Conservation (phyloP, 2,113 vertebrate species). For the Polypterus bichir region DNA sequence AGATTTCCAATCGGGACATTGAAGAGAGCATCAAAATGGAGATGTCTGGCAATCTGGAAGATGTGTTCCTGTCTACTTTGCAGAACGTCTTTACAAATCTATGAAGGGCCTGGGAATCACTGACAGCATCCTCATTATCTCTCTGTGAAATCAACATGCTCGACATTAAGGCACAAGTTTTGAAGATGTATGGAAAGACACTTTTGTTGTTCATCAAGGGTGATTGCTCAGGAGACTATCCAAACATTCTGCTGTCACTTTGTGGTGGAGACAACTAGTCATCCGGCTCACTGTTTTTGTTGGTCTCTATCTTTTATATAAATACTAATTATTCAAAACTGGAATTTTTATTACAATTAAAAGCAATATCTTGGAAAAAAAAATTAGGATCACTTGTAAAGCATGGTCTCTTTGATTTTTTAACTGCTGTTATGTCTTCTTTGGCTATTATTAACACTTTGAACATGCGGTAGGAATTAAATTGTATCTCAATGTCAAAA, state of each 20-base stretch:
- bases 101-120: slow-evolving; percentile 96
- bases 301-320: too few species aligned
- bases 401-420: too few species aligned
- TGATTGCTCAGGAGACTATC: slow-evolving; percentile 89
- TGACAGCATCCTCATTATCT: slow-evolving; percentile 74
- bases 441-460: too few species aligned
- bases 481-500: too few species aligned
- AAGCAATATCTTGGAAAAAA: too few species aligned
- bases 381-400: too few species aligned
- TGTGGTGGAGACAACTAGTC: slow-evolving; percentile 69
- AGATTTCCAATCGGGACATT: slow-evolving; percentile 69
- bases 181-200: slow-evolving; percentile 74
- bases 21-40: slow-evolving; percentile 92
- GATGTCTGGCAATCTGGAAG: slow-evolving; percentile 85
- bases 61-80: slow-evolving; percentile 87
- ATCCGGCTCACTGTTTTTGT: too few species aligned
- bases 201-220: slow-evolving; percentile 94
- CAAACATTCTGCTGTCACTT: slow-evolving; percentile 74
- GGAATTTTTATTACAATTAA: too few species aligned
- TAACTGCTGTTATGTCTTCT: too few species aligned
- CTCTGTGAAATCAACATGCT: slow-evolving; percentile 83
- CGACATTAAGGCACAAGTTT: slow-evolving; percentile 75
- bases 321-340: too few species aligned
- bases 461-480: too few species aligned
- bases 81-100: slow-evolving; percentile 82